phyloP scores from a whole-genome alignment of 2,113 vertebrate species.

The Cyprinodon tularosa region DNA sequence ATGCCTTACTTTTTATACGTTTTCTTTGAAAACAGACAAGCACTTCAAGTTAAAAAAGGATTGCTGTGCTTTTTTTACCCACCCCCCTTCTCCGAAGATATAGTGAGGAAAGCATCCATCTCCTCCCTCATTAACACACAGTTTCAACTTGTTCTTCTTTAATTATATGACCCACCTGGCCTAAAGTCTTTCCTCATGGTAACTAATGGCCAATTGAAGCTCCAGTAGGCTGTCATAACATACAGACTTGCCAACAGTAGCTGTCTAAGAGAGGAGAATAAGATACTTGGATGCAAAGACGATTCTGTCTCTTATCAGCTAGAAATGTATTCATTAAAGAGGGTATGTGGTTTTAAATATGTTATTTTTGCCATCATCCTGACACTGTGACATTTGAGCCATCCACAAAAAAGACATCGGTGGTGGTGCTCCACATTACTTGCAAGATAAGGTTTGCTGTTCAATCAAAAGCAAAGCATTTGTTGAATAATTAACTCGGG shows the following conservation, averaged over 20 bases:
- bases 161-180: conserved; percentile 69
- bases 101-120: conserved; percentile 17
- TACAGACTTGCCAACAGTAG: conserved; percentile 35
- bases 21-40: conserved; percentile 41
- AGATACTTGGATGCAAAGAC: conserved; percentile 32
- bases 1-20: conserved; percentile 59
- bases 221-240: conserved; percentile 56
- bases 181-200: conserved; percentile 56
- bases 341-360: conserved; percentile 14
- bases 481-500: conserved; percentile 50
- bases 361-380: conserved; percentile 36
- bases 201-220: conserved; percentile 75
- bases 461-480: conserved; percentile 20
- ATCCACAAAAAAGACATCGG: not conserved
- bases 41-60: conserved; percentile 42
- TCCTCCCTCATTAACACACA: conserved; percentile 37
- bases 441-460: conserved; percentile 5
- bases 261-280: conserved; percentile 53
- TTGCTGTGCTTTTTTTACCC: conserved; percentile 34
- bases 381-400: conserved; percentile 11
- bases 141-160: conserved; percentile 64
- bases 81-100: conserved; percentile 24
- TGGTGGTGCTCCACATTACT: not conserved
- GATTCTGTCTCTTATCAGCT: conserved; percentile 21
- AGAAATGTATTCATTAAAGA: conserved; percentile 54